Evolutionary conservation across 2,797 vertebrate genomes (phyloP).

Genomic region (Glyptemys insculpta): DNA sequence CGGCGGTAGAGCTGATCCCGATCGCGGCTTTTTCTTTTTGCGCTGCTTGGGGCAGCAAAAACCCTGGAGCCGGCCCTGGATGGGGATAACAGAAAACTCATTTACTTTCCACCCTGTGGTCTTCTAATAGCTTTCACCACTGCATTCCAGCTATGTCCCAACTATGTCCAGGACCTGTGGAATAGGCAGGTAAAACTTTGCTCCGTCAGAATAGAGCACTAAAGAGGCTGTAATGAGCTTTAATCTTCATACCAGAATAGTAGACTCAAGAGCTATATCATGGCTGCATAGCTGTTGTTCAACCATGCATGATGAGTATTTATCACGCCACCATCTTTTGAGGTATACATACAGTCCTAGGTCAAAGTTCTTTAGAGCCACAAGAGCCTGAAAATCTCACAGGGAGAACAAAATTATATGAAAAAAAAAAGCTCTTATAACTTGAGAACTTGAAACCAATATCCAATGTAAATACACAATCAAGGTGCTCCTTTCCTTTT

Average conservation of each 20-base stretch:
- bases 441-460: not conserved
- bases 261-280: accelerated
- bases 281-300: not conserved
- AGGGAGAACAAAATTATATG: constrained; percentile 8
- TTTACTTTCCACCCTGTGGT: not conserved
- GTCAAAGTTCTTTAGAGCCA: not conserved
- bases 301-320: not conserved
- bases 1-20: too few species aligned
- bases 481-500: constrained; percentile 21
- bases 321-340: accelerated
- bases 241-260: not conserved
- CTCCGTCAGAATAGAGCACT: not conserved
- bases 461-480: not conserved
- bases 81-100: not conserved
- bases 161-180: not conserved
- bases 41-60: too few species aligned
- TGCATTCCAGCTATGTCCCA: not conserved
- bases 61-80: not conserved
- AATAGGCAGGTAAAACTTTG: constrained; percentile 21
- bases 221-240: not conserved
- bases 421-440: not conserved
- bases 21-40: too few species aligned
- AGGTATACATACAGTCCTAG: not conserved
- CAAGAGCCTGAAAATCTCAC: not conserved
- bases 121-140: constrained; percentile 29